These are phyloP conservation scores for Crotalus tigris DNA, from an alignment of 2,113 vertebrate genomes.

Conservation along the genomic window DNA sequence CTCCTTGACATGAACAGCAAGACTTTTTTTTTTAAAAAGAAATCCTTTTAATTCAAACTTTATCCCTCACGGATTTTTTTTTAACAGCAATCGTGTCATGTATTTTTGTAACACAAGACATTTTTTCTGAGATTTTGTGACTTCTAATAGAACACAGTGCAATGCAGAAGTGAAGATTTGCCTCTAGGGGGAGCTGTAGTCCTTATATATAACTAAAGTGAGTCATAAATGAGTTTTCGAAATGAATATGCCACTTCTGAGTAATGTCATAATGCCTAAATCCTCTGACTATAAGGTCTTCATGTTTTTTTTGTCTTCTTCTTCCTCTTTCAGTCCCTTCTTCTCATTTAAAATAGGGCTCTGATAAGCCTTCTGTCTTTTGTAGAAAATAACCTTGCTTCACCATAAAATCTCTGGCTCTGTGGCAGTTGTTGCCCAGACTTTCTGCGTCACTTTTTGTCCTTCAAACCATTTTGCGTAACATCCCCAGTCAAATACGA, in stretches of 20 bases:
- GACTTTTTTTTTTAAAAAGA: not conserved
- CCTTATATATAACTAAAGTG: not conserved
- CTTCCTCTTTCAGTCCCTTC: not conserved
- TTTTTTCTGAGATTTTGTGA: not conserved
- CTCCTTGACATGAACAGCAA: no score
- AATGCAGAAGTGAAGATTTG: not conserved
- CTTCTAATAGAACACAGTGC: not conserved
- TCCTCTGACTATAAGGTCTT: not conserved
- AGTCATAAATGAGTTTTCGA: slow-evolving; percentile 9
- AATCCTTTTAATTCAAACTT: not conserved
- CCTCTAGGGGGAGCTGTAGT: slow-evolving; percentile 45
- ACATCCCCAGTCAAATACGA: slow-evolving; percentile 15
- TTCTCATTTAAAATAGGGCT: slow-evolving; percentile 22
- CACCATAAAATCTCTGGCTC: not conserved
- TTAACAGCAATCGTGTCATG: not conserved
- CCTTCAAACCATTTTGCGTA: not conserved
- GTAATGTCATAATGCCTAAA: slow-evolving; percentile 7
- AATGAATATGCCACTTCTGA: slow-evolving; percentile 5
- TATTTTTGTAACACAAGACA: not conserved
- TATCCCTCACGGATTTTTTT: not conserved
- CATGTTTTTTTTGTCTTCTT: not conserved
- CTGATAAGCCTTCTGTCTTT: not conserved
- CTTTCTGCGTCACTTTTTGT: slow-evolving; percentile 7
- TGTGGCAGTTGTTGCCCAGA: slow-evolving; percentile 31
- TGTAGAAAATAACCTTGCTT: not conserved